Base-by-base conservation (phyloP, 2,888 invertebrate genomes). In the Hedychridium roseum region DNA sequence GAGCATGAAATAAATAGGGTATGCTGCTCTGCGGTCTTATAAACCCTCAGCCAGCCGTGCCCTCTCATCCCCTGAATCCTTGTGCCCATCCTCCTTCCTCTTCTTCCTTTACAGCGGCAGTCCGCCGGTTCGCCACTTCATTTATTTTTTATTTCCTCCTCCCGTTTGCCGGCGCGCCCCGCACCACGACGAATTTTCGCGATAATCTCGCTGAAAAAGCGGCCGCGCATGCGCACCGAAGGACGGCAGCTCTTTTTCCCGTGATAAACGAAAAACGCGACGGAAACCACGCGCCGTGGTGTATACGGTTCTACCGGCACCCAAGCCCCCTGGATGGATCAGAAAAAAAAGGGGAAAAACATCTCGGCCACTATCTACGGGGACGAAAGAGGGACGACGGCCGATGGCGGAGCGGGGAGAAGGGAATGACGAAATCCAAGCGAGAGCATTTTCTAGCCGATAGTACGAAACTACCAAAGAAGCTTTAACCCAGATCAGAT, bases 1-100 rank as follows among this genome's bases (percentile, higher is more conserved):
- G 54, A 50, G 50, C 57, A 50, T 54, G 50, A 54, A 52, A 55
- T 55, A 55, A 55, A 52, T 37, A 38, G 41, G 23, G 43, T 28
- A 5, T 21, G 9, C 9, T 5, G 14, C 31, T 16, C n/a, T n/a
- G n/a, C n/a, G n/a, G 14, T 23, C 28, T 11, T 23, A 37, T 23
- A 16, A 11, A 26, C 6, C 26, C 37, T 15, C 23, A 12, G 9
- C 37, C 14, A 2, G 7, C 23, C 14, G 12, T 31, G 17, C 39
- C 34, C 27, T 16, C 37, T 7, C 20, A 21, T 30, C 23, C 40
- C 36, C 40, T 16, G 21, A 17, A 21, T 20, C 16, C 30, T 32
- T 18, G 20, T 26, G 20, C 43, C 20, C n/a, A 14, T 27, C 11
- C 14, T 16, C 9, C 36, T 6, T 16, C 36, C 21, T 23, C 28